phyloP scores from a whole-genome alignment of 2,113 vertebrate species.

The Atherinomorus stipes region DNA sequence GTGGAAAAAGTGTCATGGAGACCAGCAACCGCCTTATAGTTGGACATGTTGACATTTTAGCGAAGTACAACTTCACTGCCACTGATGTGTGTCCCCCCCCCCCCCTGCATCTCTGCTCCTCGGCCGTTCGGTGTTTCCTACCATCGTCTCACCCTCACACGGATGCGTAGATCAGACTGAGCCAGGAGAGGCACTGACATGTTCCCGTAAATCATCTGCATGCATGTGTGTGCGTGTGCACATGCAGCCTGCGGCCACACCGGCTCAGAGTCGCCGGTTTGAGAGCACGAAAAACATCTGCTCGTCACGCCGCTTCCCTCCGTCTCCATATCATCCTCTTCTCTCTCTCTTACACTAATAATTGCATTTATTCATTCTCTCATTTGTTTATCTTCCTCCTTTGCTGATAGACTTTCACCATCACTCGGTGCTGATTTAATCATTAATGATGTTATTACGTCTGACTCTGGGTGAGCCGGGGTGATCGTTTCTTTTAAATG shows the following conservation, averaged over 20 bases:
- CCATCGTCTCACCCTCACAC: no score
- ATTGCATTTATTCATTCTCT: no score
- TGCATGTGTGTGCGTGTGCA: not conserved
- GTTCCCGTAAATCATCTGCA: constrained; percentile 43
- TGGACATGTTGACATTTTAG: no score
- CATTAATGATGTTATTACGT: constrained; percentile 40
- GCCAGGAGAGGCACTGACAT: constrained; percentile 24
- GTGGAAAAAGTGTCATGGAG: no score
- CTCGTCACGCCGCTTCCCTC: not conserved
- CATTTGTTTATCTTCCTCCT: not conserved
- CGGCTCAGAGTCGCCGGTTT: constrained; percentile 21
- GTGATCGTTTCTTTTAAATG: constrained; percentile 25
- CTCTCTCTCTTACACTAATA: not conserved
- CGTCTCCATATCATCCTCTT: no score
- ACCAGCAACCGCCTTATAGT: no score
- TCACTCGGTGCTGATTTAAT: constrained; percentile 13
- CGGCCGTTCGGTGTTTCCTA: no score
- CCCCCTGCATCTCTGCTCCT: no score
- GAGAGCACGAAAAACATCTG: constrained; percentile 12
- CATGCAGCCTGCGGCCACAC: not conserved
- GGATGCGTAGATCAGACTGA: no score
- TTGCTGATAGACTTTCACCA: constrained; percentile 30
- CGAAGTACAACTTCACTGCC: no score
- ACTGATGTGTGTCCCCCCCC: no score
- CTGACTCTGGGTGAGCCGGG: constrained; percentile 8